Conservation (phyloP, 2,797 vertebrate genomes). For the Champsocephalus gunnari region DNA sequence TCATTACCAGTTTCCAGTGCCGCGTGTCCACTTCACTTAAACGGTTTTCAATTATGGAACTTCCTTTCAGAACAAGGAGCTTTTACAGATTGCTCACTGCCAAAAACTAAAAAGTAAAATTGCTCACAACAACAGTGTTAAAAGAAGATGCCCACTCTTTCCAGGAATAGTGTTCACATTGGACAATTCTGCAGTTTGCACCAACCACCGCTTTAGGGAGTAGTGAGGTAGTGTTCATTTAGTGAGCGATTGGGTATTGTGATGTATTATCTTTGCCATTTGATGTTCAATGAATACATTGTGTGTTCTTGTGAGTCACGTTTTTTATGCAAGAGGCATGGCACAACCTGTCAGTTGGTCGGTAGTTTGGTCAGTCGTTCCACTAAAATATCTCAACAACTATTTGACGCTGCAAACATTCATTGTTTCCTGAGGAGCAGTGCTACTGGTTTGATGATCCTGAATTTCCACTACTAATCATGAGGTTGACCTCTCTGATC, state of each 20-base stretch:
- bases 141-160: background rate
- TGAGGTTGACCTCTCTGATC: background rate
- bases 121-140: slow-evolving; percentile 12
- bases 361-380: no score
- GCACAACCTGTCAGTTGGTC: no score
- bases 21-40: slow-evolving; percentile 35
- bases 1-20: slow-evolving; percentile 31
- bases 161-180: background rate
- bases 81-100: slow-evolving; percentile 43
- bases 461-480: background rate
- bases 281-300: no score
- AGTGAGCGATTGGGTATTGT: background rate
- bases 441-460: background rate
- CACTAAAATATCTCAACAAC: no score
- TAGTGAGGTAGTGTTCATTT: background rate
- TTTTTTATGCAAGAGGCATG: no score
- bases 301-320: no score
- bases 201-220: slow-evolving; percentile 1
- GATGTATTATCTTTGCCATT: background rate
- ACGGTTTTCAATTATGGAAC: slow-evolving; percentile 31
- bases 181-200: background rate
- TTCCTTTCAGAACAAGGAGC: slow-evolving; percentile 21
- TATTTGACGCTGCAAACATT: background rate
- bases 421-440: background rate
- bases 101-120: slow-evolving; percentile 35